Base-by-base conservation (phyloP, 2,113 vertebrate genomes). In the Nothocercus julius region DNA sequence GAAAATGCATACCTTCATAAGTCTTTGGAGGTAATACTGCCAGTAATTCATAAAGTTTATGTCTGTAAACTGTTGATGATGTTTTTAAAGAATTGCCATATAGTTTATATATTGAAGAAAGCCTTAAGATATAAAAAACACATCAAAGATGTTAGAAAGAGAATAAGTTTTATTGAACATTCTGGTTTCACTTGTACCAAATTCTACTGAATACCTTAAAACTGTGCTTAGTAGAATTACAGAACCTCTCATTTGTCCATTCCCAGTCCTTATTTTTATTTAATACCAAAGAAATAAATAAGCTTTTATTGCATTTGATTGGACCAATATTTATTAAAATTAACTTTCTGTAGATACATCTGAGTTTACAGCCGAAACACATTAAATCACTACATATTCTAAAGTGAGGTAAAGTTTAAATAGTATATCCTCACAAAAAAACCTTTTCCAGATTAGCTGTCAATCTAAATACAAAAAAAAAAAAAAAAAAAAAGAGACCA, bases 1-100 rank as follows among this genome's bases (percentile, higher is more conserved):
- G 69, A 66, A 92, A 87, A 94, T 77, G 96, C 97, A 4, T 98
- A 99, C 99, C 99, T 98, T 99, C 97, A 59, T 99, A 99, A 11
- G 95, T 97, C 89, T 98, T 98, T 22, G 99, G 98, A 92, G 99
- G 98, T 92, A 99, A 97, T 90, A 98, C 97, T 93, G 98, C 93
- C 51, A 99, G 97, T 56, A 99, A 96, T 95, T 99, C 98, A 92
- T 99, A 99, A 74, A 99, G 98, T 78, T 98, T 98, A 75, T 98
- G 98, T 92, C 98, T 99, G 97, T 99, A 99, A 95, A 98, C 74
- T 1, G 96, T 67, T 40, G 98, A 98, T 25, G 96, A 95, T 27
- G 90, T 97, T 95, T 98, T 98, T 58, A 99, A 95, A 61, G 98
- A 97, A 96, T 82, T 97, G 87, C 99, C 98, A 42, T 99, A 98